These are phyloP conservation scores for Bettongia penicillata DNA, from an alignment of 2,113 vertebrate genomes.

Conservation along the genomic window DNA sequence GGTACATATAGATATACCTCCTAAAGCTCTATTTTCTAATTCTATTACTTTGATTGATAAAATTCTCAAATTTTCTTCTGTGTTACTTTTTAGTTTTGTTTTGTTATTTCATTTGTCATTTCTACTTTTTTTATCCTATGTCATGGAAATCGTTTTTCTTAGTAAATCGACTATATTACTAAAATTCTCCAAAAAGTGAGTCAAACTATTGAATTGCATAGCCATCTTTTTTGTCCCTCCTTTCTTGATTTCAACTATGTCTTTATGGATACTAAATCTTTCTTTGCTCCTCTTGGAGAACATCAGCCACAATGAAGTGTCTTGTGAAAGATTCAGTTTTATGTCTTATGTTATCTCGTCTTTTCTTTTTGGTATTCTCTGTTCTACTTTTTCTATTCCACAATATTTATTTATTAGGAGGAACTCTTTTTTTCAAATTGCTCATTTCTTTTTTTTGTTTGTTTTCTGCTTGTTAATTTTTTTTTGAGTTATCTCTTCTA, in stretches of 20 bases:
- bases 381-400: no score
- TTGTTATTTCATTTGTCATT: background rate
- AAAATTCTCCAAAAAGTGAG: background rate
- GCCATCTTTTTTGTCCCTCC: background rate
- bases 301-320: background rate
- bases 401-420: no score
- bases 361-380: background rate
- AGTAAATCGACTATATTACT: background rate
- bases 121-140: background rate
- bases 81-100: background rate
- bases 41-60: background rate
- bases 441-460: background rate
- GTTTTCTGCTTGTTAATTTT: background rate
- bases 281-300: background rate
- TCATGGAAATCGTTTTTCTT: background rate
- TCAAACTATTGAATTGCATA: background rate
- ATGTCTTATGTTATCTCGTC: background rate
- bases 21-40: background rate
- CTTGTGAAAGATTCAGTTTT: background rate
- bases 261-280: background rate
- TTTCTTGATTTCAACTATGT: background rate
- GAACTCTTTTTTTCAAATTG: background rate
- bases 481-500: background rate
- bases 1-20: background rate
- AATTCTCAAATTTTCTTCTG: background rate